Conservation (phyloP, 35 echinoderm and acorn worm genomes). For the Amphiura filiformis region DNA sequence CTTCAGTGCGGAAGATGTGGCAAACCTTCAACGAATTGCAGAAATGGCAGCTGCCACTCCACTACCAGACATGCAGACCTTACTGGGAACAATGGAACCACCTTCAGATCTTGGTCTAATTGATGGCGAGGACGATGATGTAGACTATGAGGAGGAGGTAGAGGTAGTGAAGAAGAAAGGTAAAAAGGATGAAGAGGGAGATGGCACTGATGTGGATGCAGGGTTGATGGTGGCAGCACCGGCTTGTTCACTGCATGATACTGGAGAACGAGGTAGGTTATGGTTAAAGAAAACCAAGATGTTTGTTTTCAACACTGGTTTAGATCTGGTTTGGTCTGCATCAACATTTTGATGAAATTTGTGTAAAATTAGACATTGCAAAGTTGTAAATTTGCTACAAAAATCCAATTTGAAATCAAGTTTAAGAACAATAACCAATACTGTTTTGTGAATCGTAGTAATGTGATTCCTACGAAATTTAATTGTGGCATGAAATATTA, state of each 20-base stretch:
- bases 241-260: conserved; percentile 12
- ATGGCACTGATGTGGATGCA: neutral
- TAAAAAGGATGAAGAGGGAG: neutral
- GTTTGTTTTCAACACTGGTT: too few species aligned
- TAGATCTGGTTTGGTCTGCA: too few species aligned
- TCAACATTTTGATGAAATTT: too few species aligned
- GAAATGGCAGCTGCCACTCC: conserved; percentile 27
- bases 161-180: neutral
- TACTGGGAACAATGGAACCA: conserved; percentile 38
- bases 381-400: too few species aligned
- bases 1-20: conserved; percentile 20
- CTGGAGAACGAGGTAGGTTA: neutral
- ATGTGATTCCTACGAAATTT: too few species aligned
- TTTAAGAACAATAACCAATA: too few species aligned
- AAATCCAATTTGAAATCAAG: too few species aligned
- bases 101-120: neutral
- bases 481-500: too few species aligned
- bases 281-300: too few species aligned
- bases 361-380: too few species aligned
- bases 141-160: neutral
- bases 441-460: too few species aligned
- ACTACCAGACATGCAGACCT: conserved; percentile 50
- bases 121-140: neutral
- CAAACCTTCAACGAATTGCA: conserved; percentile 35
- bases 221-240: conserved; percentile 18